phyloP scores from a whole-genome alignment of 1,140 invertebrate genomes.

The Scaptomyza pallida region DNA sequence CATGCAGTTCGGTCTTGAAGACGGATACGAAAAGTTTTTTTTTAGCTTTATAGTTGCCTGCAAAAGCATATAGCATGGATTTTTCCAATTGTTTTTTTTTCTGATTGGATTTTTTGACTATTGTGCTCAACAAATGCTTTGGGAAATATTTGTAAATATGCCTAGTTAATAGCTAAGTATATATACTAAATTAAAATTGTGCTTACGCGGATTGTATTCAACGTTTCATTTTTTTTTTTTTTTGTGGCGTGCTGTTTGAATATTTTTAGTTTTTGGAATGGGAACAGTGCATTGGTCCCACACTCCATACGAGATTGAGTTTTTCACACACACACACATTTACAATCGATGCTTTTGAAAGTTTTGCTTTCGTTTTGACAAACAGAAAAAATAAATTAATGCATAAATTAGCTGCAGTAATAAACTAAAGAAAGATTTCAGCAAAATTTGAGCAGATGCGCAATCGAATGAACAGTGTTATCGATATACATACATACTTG shows the following conservation, averaged over 20 bases:
- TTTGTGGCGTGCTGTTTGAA: slow-evolving; percentile 62
- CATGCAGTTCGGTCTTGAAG: background rate
- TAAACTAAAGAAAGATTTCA: slow-evolving; percentile 40
- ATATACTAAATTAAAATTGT: slow-evolving; percentile 77
- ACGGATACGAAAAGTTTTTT: background rate
- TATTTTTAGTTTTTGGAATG: slow-evolving; percentile 49
- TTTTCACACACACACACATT: slow-evolving; percentile 27
- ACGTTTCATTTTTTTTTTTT: slow-evolving; percentile 37
- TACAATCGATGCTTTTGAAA: slow-evolving; percentile 52
- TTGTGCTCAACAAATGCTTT: slow-evolving; percentile 73
- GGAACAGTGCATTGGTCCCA: slow-evolving; percentile 43
- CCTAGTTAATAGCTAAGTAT: slow-evolving; percentile 70
- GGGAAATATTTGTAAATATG: slow-evolving; percentile 27
- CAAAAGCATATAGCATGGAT: background rate
- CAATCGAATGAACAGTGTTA: slow-evolving; percentile 28
- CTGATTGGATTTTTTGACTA: slow-evolving; percentile 58
- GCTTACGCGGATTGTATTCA: slow-evolving; percentile 73
- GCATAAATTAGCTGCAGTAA: slow-evolving; percentile 20
- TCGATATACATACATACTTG: slow-evolving; percentile 12
- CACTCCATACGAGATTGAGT: slow-evolving; percentile 27
- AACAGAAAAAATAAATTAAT: slow-evolving; percentile 26
- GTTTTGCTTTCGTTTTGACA: slow-evolving; percentile 58
- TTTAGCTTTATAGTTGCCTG: background rate
- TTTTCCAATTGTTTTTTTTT: slow-evolving; percentile 14
- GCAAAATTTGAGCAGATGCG: slow-evolving; percentile 60